These are phyloP conservation scores for Melolontha melolontha DNA, from an alignment of 2,888 invertebrate species.

Conservation along the genomic window DNA sequence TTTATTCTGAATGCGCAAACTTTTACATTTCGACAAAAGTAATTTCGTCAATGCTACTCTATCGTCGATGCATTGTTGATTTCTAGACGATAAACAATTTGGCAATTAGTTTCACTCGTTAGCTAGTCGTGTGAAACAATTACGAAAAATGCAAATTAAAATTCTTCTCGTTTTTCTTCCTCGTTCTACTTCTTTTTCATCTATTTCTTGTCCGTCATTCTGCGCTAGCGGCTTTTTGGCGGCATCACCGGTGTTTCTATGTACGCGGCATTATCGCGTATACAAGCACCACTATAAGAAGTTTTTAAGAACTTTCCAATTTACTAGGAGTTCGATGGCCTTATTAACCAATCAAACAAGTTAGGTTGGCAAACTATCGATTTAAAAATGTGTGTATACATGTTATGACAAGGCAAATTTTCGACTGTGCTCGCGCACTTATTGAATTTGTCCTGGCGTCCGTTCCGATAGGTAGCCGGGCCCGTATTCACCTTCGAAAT, in stretches of 20 bases:
- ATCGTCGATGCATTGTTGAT: background rate
- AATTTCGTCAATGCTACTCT: background rate
- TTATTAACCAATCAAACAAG: slow-evolving; percentile 25
- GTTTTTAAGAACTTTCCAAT: slow-evolving; percentile 32
- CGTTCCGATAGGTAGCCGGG: slow-evolving; percentile 9
- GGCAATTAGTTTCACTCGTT: slow-evolving; percentile 24
- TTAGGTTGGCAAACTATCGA: slow-evolving; percentile 19
- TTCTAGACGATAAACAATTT: slow-evolving; percentile 7
- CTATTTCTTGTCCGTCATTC: background rate
- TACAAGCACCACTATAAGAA: slow-evolving; percentile 1
- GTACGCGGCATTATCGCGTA: too few species aligned
- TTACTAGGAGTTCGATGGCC: slow-evolving; percentile 31
- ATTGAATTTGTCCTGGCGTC: slow-evolving; percentile 6
- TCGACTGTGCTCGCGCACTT: slow-evolving; percentile 1
- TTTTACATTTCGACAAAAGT: too few species aligned
- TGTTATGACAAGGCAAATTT: slow-evolving; percentile 26
- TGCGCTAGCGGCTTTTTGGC: slow-evolving; percentile 22
- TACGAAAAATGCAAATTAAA: slow-evolving; percentile 32
- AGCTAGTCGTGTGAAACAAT: slow-evolving; percentile 23
- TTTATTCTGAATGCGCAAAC: too few species aligned
- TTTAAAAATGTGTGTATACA: slow-evolving; percentile 14
- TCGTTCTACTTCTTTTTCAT: slow-evolving; percentile 1
- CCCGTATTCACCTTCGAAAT: too few species aligned
- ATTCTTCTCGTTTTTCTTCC: slow-evolving; percentile 22
- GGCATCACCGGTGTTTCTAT: slow-evolving; percentile 3